Conservation (phyloP, 2,113 vertebrate species). For the Patagioenas fasciata region DNA sequence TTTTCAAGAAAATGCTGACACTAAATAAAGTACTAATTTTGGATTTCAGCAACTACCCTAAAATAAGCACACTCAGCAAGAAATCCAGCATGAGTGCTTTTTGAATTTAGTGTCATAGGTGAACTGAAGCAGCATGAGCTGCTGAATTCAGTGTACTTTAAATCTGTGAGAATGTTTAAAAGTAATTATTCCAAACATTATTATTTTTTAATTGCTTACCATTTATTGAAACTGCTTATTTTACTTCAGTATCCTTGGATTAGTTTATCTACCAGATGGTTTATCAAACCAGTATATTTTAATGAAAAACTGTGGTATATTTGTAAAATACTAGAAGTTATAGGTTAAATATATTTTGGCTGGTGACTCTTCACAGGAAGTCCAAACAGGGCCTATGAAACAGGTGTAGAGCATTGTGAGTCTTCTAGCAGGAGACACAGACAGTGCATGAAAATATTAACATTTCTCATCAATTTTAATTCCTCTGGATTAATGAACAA, state of each 20-base stretch:
- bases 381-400: background rate
- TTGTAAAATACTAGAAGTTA: background rate
- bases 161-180: background rate
- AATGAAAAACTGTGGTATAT: background rate
- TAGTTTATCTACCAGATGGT: background rate
- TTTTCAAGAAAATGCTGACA: constrained; percentile 58
- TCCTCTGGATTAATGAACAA: background rate
- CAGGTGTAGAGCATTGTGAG: background rate
- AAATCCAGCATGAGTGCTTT: background rate
- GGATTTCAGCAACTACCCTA: background rate
- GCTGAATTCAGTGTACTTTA: background rate
- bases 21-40: constrained; percentile 30
- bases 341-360: background rate
- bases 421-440: background rate
- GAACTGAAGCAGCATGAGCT: background rate
- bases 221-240: background rate
- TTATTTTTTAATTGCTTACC: background rate
- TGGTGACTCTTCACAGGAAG: background rate
- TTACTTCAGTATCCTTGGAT: background rate
- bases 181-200: background rate
- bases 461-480: background rate
- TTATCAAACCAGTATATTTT: background rate
- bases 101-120: constrained; percentile 25
- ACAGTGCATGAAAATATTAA: background rate
- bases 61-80: constrained; percentile 47